These are phyloP conservation scores for Vulpes lagopus DNA, from an alignment of 2,113 vertebrate species.

Conservation along the genomic window DNA sequence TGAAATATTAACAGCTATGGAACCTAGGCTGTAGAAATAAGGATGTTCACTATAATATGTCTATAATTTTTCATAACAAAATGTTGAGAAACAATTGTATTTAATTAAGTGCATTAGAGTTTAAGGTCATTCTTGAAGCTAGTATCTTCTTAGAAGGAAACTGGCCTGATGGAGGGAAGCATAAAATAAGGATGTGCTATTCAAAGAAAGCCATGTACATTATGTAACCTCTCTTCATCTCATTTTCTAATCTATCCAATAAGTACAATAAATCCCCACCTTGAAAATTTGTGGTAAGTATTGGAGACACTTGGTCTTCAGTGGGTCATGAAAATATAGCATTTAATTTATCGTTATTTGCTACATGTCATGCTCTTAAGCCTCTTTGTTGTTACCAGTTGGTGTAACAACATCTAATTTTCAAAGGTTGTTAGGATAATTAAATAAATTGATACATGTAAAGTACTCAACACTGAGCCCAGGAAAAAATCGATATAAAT, in stretches of 20 bases:
- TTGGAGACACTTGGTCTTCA: not conserved
- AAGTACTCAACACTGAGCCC: not conserved
- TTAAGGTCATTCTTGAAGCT: not conserved
- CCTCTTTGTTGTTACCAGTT: not conserved
- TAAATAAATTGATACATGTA: not conserved
- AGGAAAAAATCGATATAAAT: not conserved
- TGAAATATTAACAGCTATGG: not conserved
- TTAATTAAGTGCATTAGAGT: not conserved
- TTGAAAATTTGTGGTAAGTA: not conserved
- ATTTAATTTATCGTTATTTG: not conserved
- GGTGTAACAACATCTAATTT: not conserved
- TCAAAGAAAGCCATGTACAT: not conserved
- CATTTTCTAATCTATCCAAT: not conserved
- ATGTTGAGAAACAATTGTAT: not conserved
- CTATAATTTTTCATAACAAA: conserved; percentile 20
- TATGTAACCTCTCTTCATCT: not conserved
- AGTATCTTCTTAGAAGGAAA: not conserved
- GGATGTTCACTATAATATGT: not conserved
- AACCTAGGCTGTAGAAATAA: not conserved
- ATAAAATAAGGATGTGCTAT: not conserved
- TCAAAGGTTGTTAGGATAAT: conserved; percentile 21
- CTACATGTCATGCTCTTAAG: not conserved
- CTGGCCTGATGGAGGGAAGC: not conserved
- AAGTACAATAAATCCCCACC: not conserved
- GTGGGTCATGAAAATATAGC: conserved; percentile 1